These are phyloP conservation scores for Spinus olivaceus DNA, from an alignment of 2,797 vertebrate genomes.

Conservation along the genomic window DNA sequence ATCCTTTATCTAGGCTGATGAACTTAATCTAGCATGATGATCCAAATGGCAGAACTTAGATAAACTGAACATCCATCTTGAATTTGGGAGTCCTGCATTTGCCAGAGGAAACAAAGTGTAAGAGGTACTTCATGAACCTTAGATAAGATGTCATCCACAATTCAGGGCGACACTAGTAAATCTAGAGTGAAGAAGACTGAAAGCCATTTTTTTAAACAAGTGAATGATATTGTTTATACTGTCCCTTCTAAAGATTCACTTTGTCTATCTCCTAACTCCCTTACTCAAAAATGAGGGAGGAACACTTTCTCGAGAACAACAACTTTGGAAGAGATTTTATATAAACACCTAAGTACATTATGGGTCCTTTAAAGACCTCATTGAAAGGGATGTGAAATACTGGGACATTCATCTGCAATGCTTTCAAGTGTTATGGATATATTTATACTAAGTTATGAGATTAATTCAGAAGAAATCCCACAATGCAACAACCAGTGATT, in stretches of 20 bases:
- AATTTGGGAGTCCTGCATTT: not conserved
- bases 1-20: not conserved
- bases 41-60: not conserved
- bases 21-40: not conserved
- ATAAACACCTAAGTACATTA: not conserved
- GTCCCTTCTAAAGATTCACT: not conserved
- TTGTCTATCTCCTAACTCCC: not conserved
- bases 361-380: not conserved
- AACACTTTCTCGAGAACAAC: not conserved
- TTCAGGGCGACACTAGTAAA: not conserved
- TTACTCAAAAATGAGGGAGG: not conserved
- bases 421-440: not conserved
- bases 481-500: not conserved
- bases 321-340: not conserved
- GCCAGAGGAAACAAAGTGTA: not conserved
- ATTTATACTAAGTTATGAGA: not conserved
- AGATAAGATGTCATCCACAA: not conserved
- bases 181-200: not conserved
- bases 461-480: not conserved
- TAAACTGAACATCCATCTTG: not conserved
- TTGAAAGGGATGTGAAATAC: not conserved
- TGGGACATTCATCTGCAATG: not conserved
- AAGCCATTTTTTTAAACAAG: not conserved
- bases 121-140: not conserved
- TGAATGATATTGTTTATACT: not conserved